Evolutionary conservation across 2,113 vertebrate species (phyloP).

Genomic region (Psilopsiagon aymara): DNA sequence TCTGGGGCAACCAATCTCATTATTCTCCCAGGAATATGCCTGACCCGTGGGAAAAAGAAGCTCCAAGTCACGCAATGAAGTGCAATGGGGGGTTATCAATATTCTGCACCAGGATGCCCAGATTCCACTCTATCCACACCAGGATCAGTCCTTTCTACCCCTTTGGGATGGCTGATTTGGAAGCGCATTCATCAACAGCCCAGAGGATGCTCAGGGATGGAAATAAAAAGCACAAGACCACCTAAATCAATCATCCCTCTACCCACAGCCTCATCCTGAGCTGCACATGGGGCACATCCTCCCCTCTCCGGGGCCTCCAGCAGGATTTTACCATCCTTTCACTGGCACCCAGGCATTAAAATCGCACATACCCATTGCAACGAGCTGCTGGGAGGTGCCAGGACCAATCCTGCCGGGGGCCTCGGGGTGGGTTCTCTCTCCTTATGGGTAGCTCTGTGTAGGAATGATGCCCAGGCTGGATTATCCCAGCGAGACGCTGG

Average conservation of each 20-base stretch:
- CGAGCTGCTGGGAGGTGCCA: accelerated
- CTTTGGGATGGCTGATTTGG: not conserved
- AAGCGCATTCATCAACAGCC: accelerated
- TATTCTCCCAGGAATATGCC: not conserved
- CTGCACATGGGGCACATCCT: not conserved
- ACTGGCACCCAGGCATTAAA: not conserved
- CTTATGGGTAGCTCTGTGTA: not conserved
- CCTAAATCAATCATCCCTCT: not conserved
- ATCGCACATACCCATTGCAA: accelerated
- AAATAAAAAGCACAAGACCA: not conserved
- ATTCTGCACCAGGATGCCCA: not conserved
- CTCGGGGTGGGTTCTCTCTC: not conserved
- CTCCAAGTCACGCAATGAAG: accelerated
- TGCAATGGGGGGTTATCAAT: not conserved
- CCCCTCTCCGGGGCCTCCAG: not conserved
- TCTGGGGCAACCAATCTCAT: not conserved
- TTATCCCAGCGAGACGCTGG: not conserved
- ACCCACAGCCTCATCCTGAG: not conserved
- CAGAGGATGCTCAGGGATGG: not conserved
- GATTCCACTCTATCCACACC: accelerated
- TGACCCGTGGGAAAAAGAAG: not conserved
- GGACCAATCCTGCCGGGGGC: accelerated
- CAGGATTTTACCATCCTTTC: not conserved
- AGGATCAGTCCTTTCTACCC: not conserved
- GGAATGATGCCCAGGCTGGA: not conserved